phyloP scores from a whole-genome alignment of 2,113 vertebrate genomes.

The Cervus canadensis region DNA sequence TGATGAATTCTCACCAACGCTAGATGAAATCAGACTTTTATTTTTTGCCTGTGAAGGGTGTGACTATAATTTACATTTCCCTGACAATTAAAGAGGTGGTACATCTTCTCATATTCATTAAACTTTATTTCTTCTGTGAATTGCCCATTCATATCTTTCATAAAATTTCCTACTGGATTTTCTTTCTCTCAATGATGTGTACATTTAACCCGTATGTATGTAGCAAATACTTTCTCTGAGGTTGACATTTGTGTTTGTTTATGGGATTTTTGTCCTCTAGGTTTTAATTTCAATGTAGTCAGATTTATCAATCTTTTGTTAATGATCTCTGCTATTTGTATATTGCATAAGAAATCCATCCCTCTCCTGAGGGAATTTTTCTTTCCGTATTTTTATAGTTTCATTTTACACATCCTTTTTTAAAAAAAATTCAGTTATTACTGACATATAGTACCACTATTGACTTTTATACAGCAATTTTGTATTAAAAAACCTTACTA shows the following conservation, averaged over 20 bases:
- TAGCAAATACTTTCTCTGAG: not conserved
- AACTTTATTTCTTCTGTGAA: not conserved
- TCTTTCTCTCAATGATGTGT: not conserved
- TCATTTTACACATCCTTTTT: not conserved
- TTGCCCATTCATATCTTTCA: not conserved
- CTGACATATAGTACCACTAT: not conserved
- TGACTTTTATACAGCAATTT: not conserved
- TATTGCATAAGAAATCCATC: not conserved
- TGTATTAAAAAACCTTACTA: not conserved
- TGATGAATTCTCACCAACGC: not conserved
- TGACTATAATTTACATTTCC: not conserved
- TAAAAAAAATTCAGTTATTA: not conserved
- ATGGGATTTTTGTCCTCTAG: not conserved
- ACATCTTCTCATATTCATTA: not conserved
- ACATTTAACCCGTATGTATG: not conserved
- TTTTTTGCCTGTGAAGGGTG: not conserved
- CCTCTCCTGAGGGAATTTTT: not conserved
- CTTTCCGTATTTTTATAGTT: not conserved
- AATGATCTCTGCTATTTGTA: not conserved
- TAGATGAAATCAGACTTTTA: not conserved
- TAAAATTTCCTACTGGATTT: not conserved
- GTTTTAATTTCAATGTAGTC: not conserved
- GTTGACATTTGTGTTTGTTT: not conserved
- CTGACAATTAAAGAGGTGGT: not conserved
- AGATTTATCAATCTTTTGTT: not conserved